Evolutionary conservation across 2,888 invertebrate genomes (phyloP).

Genomic region (Apodemia duryi): DNA sequence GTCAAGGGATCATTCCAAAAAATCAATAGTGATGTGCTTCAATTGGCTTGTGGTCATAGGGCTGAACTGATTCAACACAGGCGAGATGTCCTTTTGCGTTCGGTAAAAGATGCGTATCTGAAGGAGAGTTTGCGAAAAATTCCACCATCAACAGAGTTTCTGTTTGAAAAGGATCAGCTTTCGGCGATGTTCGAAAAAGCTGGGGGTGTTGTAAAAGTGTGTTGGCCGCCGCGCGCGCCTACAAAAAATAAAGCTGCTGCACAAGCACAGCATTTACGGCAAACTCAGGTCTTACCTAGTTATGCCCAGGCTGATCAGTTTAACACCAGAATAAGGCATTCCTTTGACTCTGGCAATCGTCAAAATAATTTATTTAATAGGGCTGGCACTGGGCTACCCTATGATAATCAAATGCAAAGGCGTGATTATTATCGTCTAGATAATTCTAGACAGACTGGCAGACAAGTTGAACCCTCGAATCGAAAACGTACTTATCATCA

Average conservation of each 20-base stretch:
- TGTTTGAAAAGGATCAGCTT: not conserved
- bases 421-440: not conserved
- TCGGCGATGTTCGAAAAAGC: not conserved
- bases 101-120: not conserved
- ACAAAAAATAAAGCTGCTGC: not conserved
- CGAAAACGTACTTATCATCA: not conserved
- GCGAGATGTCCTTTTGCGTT: not conserved
- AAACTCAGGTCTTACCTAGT: not conserved
- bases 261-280: not conserved
- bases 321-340: not conserved
- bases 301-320: not conserved
- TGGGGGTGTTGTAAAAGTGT: not conserved
- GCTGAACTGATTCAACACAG: not conserved
- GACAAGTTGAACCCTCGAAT: not conserved
- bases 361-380: not conserved
- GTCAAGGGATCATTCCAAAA: not conserved
- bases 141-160: not conserved
- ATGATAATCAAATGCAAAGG: not conserved
- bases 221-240: slow-evolving; percentile 1
- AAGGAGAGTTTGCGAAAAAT: not conserved
- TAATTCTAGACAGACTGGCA: not conserved
- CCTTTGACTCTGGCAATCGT: not conserved
- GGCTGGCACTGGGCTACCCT: not conserved
- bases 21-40: not conserved
- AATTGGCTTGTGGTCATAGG: not conserved